Evolutionary conservation across 1,140 invertebrate genomes (phyloP), one percentile per base, ranked within the genome.

Genomic region (Hyposmocoma kahamanoa): DNA sequence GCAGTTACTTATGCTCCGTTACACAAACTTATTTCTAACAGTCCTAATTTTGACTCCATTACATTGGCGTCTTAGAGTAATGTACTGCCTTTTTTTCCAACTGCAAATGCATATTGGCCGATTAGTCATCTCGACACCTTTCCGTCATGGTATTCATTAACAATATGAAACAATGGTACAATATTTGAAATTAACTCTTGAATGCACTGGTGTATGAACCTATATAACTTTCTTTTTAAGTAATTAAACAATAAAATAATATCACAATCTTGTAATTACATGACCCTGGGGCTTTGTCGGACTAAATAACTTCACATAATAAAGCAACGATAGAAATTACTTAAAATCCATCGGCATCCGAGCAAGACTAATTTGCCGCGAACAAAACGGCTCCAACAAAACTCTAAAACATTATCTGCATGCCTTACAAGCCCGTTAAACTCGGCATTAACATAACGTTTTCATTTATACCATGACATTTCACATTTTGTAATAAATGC

Each of bases 401-500:
- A 72, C 74, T 72, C 69, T 71, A 72, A 73, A 72, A 63, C 64
- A 73, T 71, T 70, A 76, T 72, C 75, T 53, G 68, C 63, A 73
- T 65, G 62, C 62, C 72, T 65, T 67, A 75, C 67, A 72, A 66
- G 72, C 59, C 67, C 66, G 70, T 77, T 77, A 77, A 72, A 76
- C 53, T 74, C 71, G 19, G 45, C 72, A 84, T 81, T 84, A 84
- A 82, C 79, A 82, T 82, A 84, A 79, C 73, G 60, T 72, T 81
- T 81, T 74, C 72, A 78, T 81, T 82, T 81, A 76, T 71, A 85
- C 70, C 82, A 85, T 85, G 82, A 85, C 82, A 85, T 85, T 81
- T 82, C 79, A 83, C 66, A 85, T 85, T 85, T 80, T 72, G 72
- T 82, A 74, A 85, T 74, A 83, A 84, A 83, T 78, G 75, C 68